Evolutionary conservation across 2,797 vertebrate species (phyloP).

Genomic region (Phalloptychus januarius): DNA sequence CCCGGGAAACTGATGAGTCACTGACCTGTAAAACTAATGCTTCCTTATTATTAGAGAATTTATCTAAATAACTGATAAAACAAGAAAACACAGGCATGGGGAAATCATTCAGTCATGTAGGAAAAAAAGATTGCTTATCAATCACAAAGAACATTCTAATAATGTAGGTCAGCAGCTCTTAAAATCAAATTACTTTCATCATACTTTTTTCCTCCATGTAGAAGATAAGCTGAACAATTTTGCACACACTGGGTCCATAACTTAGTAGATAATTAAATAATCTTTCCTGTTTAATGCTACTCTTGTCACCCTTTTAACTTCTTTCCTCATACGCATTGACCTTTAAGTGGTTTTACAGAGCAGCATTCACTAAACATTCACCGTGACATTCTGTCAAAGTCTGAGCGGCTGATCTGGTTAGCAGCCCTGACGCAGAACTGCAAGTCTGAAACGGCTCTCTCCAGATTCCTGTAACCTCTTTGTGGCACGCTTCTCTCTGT

Average conservation of each 20-base stretch:
- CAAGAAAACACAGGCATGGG: background rate
- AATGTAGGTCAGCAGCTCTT: background rate
- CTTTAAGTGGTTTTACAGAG: background rate
- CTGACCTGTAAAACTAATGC: conserved; percentile 34
- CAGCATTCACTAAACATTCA: background rate
- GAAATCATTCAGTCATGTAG: background rate
- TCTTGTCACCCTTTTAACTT: background rate
- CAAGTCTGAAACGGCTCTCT: background rate
- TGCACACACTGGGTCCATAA: background rate
- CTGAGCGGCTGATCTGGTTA: background rate
- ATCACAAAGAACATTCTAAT: background rate
- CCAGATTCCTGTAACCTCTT: background rate
- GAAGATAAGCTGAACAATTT: background rate
- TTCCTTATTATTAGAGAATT: conserved; percentile 16
- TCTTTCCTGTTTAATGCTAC: background rate
- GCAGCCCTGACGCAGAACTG: background rate
- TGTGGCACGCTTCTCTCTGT: background rate
- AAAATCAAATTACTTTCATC: background rate
- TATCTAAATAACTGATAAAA: conserved; percentile 2
- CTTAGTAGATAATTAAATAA: background rate
- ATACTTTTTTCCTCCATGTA: background rate
- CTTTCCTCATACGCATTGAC: background rate
- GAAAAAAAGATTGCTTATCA: background rate
- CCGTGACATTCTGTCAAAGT: background rate
- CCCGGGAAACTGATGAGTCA: conserved; percentile 41